A percentile compares a stretch with the other conserved stretches of the same genome.
Conservation (phyloP, 2,113 vertebrate species). For the Diadophis punctatus region DNA sequence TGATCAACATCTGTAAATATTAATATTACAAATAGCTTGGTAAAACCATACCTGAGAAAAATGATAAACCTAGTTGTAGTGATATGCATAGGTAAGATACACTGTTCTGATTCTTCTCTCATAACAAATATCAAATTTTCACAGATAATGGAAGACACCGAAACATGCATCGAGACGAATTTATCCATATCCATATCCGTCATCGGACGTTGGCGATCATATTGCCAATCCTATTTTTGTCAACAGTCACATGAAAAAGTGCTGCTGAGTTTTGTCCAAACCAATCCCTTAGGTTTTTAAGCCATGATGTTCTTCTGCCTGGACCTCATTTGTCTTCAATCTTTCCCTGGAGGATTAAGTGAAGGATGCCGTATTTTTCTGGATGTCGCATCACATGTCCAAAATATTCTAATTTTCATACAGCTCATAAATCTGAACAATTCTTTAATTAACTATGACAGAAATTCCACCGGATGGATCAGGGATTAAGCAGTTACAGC, state of each 20-base stretch:
- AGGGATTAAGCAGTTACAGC: neutral
- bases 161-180: neutral
- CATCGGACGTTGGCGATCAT: no score
- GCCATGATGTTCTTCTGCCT: no score
- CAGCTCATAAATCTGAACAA: neutral
- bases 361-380: no score
- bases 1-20: constrained; percentile 77
- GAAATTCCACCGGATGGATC: neutral
- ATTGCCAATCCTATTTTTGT: no score
- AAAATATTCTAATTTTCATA: no score
- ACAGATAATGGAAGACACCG: neutral
- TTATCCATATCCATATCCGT: no score
- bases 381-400: no score
- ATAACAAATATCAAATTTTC: neutral
- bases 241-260: no score
- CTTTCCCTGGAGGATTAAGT: no score
- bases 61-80: neutral
- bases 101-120: neutral
- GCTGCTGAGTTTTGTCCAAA: no score
- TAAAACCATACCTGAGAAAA: neutral
- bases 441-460: neutral
- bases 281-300: no score
- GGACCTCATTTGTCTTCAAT: no score
- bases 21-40: neutral
- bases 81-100: neutral